Evolutionary conservation across 1,140 invertebrate species (phyloP).

Genomic region (Drosophila funebris): DNA sequence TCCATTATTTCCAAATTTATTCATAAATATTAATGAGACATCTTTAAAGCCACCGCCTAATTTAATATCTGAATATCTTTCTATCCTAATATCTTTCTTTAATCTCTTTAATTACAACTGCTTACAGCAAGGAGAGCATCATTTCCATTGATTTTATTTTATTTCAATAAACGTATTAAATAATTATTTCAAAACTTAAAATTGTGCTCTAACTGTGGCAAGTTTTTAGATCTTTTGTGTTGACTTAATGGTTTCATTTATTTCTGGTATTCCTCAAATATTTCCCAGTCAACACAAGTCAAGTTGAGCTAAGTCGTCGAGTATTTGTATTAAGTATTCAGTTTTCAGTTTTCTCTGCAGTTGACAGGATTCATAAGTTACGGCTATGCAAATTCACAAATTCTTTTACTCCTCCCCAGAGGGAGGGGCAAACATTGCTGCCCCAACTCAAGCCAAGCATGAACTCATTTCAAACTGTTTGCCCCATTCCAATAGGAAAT

Average conservation of each 20-base stretch:
- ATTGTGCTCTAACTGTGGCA: background rate
- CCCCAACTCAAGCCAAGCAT: background rate
- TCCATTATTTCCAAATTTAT: too few species aligned
- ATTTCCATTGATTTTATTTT: too few species aligned
- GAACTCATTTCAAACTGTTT: background rate
- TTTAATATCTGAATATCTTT: too few species aligned
- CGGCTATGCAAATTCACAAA: conserved; percentile 24
- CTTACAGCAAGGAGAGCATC: too few species aligned
- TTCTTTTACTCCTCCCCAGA: conserved; percentile 8
- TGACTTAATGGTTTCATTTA: conserved; percentile 10
- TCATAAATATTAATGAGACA: too few species aligned
- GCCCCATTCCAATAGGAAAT: background rate
- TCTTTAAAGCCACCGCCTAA: too few species aligned
- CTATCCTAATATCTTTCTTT: too few species aligned
- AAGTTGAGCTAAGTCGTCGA: background rate
- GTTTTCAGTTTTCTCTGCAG: conserved; percentile 18
- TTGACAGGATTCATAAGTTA: conserved; percentile 31
- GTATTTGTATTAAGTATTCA: conserved; percentile 9
- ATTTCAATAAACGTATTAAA: too few species aligned
- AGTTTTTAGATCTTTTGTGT: background rate
- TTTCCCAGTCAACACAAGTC: background rate
- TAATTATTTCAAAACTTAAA: background rate
- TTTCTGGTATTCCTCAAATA: conserved; percentile 7
- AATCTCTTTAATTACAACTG: too few species aligned
- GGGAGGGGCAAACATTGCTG: background rate